A percentile compares a stretch with the other conserved stretches of the same genome.
Conservation (phyloP, 2,797 vertebrate genomes). For the Melanotaenia pygmaea region DNA sequence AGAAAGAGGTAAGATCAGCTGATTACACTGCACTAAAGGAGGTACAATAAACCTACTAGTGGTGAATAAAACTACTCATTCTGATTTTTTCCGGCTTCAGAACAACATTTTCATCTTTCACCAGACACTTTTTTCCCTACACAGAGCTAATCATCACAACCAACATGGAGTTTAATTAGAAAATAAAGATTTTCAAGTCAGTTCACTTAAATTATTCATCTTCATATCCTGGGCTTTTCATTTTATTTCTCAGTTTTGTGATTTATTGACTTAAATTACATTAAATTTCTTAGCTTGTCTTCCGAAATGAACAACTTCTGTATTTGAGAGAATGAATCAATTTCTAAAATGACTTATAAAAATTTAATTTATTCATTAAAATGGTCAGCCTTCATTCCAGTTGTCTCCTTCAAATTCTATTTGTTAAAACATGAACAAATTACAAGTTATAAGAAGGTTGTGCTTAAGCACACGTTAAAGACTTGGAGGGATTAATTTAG, state of each 20-base stretch:
- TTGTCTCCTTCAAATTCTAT: background rate
- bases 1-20: conserved; percentile 64
- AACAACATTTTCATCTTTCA: background rate
- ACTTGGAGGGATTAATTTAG: background rate
- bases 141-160: no score
- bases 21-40: background rate
- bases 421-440: background rate
- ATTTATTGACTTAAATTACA: no score
- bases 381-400: background rate
- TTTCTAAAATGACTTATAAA: no score
- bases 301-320: no score
- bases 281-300: no score
- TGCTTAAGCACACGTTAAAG: background rate
- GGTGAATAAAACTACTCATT: background rate
- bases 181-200: background rate
- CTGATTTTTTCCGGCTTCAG: background rate
- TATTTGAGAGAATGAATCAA: no score
- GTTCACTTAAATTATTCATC: no score
- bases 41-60: background rate
- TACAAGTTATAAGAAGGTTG: background rate
- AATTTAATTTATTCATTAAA: background rate
- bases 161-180: no score
- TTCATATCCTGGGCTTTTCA: no score
- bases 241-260: no score
- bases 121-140: no score